phyloP scores from a whole-genome alignment of 2,113 vertebrate species.

The Elanus axillaris region DNA sequence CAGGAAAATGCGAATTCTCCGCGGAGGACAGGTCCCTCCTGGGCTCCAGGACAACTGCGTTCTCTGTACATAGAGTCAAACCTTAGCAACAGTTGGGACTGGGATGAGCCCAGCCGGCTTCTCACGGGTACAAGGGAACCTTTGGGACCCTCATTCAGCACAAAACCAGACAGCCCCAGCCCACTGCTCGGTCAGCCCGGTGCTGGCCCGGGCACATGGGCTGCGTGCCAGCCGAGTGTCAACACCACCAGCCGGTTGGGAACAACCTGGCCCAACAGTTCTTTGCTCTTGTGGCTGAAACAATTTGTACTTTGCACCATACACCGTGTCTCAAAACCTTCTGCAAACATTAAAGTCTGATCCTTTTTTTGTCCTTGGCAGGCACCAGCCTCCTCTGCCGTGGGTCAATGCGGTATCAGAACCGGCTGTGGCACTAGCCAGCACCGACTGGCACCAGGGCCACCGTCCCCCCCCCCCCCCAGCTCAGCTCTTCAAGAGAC shows the following conservation, averaged over 20 bases:
- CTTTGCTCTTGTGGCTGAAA: neutral
- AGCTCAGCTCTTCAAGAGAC: accelerated
- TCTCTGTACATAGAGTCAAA: neutral
- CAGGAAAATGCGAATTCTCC: accelerated
- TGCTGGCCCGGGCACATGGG: accelerated
- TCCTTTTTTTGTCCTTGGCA: neutral
- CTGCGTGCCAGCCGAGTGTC: accelerated
- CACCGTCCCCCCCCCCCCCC: accelerated
- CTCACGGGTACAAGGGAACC: accelerated
- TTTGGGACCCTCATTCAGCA: accelerated
- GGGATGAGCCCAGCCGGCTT: neutral
- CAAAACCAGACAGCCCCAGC: neutral
- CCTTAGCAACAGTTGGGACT: accelerated
- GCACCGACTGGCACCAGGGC: neutral
- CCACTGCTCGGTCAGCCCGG: accelerated
- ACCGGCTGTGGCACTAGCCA: accelerated
- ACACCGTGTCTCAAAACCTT: neutral
- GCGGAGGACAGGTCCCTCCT: neutral
- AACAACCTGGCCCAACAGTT: neutral
- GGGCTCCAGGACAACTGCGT: neutral
- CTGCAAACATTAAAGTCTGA: neutral
- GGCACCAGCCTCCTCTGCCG: accelerated
- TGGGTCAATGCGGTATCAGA: accelerated
- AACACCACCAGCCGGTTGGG: neutral
- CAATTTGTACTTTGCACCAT: neutral